Evolutionary conservation across 2,888 invertebrate species (phyloP), one percentile per base, ranked within the genome.

Genomic region (Eupsilia transversa): DNA sequence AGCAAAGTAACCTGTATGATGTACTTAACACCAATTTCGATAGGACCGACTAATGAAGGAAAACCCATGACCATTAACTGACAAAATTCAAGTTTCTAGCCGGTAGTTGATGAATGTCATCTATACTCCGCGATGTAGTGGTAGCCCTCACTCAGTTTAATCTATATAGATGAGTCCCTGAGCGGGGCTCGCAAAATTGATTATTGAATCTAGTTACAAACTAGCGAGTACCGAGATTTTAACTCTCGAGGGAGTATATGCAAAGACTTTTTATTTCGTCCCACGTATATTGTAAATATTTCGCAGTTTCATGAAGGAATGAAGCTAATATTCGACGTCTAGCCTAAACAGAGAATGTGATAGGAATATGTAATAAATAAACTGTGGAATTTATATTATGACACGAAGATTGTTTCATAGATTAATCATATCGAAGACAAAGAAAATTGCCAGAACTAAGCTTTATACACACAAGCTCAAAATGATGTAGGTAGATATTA

Each of bases 151-250:
- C 61, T 57, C 77, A 43, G 70, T 72, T 72, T 54, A 83, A 84
- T 80, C 83, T 88, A 87, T 90, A 89, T 75, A 78, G 82, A 87
- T 87, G 86, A 81, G 87, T 79, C 86, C 88, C 89, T 82, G 89
- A 86, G 87, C 89, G 90, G 88, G 86, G 86, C 89, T 91, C 81
- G 87, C 91, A 93, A 95, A 96, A 95, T 96, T 95, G 95, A 95
- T 96, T 94, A 95, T 96, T 92, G 95, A 94, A 95, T 95, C 93
- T 94, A 94, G 94, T 96, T 95, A 95, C 89, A 89, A 95, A 96
- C 94, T 95, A 94, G 92, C 90, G 89, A 88, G 88, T 83, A 89
- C 91, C 88, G 89, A 91, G 89, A 88, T 93, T 94, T 92, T 90
- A 91, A 91, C 90, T 57, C 90, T 86, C 85, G 35, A 60, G 84